Base-by-base conservation (phyloP, 2,797 vertebrate species). In the Paramormyrops hopkinsi region DNA sequence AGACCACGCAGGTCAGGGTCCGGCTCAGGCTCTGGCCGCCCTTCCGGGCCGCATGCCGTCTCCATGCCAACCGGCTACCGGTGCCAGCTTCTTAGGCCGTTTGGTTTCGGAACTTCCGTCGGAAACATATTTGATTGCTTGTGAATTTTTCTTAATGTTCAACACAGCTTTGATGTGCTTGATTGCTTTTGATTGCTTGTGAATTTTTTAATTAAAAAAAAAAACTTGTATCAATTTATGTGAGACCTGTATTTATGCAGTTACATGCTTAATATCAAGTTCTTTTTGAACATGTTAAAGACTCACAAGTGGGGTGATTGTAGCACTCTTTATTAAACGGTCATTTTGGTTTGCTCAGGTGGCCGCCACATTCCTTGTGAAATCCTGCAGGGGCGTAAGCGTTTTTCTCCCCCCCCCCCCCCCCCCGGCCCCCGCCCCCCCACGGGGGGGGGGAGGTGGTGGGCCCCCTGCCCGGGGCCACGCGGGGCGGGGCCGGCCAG, bases 1-100 rank as follows among this genome's bases (percentile, higher is more conserved):
- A 99, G 94, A 99, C 98, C 92, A 98, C 98, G 89, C 98, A 99
- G 97, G 89, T 33, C 12, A 37, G 54, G 19, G 2, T 14, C 5
- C 7, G 1, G 48, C n/a, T 9, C 9, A 2, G 41, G 22, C 11
- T 11, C 48, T n/a, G 19, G n/a, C 17, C 0, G 1, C 3, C 48
- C 14, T 12, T 4, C 62, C 11, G 11, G 62, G 62, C 62, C 25
- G 25, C 25, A 29, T 3, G 11, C 62, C 1, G 25, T 69, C 62
- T 33, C 25, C 56, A 22, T 62, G n/a, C 56, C 25, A 4, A 33
- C 62, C 2, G 8, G 59, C 8, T 29, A 8, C 59, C 9, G 2
- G 59, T 29, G 8, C 9, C 25, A 1, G 25, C 9, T 14, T 4
- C 25, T 2, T 33, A 4, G 25, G 62, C 62, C 9, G 8, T 62